These are phyloP conservation scores for Eupsilia transversa DNA, from an alignment of 2,888 invertebrate genomes.

Conservation along the genomic window DNA sequence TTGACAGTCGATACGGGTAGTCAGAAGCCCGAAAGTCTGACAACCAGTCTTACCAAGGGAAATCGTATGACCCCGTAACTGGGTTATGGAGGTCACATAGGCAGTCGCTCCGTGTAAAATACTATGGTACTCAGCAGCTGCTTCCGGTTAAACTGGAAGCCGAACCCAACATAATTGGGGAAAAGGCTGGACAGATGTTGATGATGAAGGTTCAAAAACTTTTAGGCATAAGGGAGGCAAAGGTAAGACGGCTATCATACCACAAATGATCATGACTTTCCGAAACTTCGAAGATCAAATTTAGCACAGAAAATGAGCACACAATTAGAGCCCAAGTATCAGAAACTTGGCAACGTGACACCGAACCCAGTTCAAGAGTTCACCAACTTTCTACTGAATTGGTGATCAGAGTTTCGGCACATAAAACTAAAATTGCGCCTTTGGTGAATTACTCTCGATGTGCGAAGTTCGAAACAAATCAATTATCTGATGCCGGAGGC, in stretches of 20 bases:
- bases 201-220: neutral
- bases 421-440: slow-evolving; percentile 36
- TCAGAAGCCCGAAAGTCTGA: too few relatives aligned
- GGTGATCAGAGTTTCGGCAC: slow-evolving; percentile 32
- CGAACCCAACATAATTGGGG: too few relatives aligned
- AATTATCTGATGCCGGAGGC: slow-evolving; percentile 56
- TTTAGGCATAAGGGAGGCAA: neutral
- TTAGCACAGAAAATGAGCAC: neutral
- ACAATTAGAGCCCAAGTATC: slow-evolving; percentile 15
- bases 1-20: too few relatives aligned
- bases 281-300: neutral
- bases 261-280: neutral
- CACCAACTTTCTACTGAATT: slow-evolving; percentile 31
- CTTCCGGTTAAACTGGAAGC: too few relatives aligned
- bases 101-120: too few relatives aligned
- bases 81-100: too few relatives aligned
- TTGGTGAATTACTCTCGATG: slow-evolving; percentile 35
- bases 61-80: too few relatives aligned
- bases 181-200: too few relatives aligned
- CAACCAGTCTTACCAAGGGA: too few relatives aligned
- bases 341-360: neutral
- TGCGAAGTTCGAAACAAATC: slow-evolving; percentile 58
- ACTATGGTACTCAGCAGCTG: too few relatives aligned
- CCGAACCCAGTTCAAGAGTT: slow-evolving; percentile 19
- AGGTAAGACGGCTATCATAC: neutral